Evolutionary conservation across 2,888 invertebrate genomes (phyloP), one percentile per base, ranked within the genome.

Genomic region (Pheosia gnoma): DNA sequence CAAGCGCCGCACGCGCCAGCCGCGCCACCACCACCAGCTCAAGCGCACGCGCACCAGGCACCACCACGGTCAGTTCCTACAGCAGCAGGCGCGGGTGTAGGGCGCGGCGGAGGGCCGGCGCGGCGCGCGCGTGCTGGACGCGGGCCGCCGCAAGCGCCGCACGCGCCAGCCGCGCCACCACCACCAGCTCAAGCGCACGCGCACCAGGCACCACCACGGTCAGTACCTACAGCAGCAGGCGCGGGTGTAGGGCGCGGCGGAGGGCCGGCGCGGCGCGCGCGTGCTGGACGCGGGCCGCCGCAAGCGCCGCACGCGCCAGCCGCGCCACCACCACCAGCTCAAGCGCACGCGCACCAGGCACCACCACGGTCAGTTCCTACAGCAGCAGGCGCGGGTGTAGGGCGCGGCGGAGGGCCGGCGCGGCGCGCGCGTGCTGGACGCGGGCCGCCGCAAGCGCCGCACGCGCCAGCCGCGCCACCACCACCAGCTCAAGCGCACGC

Each of bases 51-150:
- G 71, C 58, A 74, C 71, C 0, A 25, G 74, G 0, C 75, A 74
- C 6, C 70, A 70, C 1, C 66, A 68, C 13, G 70, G 71, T 68
- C 25, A 7, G 47, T 11, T 11, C 45, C 87, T 98, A 10, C 98
- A 98, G 77, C 98, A 98, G 90, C 97, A 97, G 10, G 94, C 95
- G 62, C 96, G 96, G 71, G 94, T 98, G 65, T 93, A 92, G 93
- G 75, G 83, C 68, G 87, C 87, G 3, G 89, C 82, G 25, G 85
- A 73, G 64, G 80, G 80, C 5, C 66, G 78, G 60, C 83, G 78
- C 38, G 79, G 70, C 3, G 77, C 84, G 62, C 72, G 78, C 63
- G 76, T 78, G 5, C 78, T 77, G 73, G 75, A 80, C 77, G 73
- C 79, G 49, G 75, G 80, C 0, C 71, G 78, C 0, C 70, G 78